Evolutionary conservation across 2,113 vertebrate species (phyloP).

Genomic region (Zosterops pallidus): DNA sequence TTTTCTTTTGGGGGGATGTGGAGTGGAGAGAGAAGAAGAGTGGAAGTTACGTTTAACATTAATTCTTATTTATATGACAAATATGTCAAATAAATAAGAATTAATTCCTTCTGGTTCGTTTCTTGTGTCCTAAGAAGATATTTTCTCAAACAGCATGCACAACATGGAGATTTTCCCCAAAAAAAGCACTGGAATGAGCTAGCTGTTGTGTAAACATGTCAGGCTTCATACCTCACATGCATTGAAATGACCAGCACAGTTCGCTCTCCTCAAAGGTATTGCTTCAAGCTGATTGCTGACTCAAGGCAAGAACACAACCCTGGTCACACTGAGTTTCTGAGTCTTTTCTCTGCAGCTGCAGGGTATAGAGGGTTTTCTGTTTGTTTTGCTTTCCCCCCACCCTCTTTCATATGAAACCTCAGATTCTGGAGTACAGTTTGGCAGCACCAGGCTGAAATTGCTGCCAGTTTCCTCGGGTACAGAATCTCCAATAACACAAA

Average conservation of each 20-base stretch:
- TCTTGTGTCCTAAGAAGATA: background rate
- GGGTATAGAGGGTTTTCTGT: constrained; percentile 52
- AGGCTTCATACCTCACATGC: background rate
- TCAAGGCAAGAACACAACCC: constrained; percentile 45
- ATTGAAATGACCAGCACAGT: background rate
- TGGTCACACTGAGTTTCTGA: constrained; percentile 22
- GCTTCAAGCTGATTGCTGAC: constrained; percentile 58
- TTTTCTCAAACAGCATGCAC: background rate
- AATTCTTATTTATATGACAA: background rate
- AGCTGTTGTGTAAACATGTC: constrained; percentile 5
- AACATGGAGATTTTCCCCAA: background rate
- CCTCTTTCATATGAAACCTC: constrained; percentile 36
- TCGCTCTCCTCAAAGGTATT: constrained; percentile 25
- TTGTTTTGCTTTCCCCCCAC: background rate
- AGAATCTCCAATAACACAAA: constrained; percentile 40
- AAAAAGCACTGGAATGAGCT: background rate
- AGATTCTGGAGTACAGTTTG: constrained; percentile 52
- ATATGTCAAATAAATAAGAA: background rate
- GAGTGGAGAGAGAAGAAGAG: background rate
- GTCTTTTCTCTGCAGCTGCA: constrained; percentile 48
- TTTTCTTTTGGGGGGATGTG: rapidly evolving
- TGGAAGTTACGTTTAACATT: background rate
- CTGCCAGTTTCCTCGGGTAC: constrained; percentile 38
- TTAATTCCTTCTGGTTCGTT: background rate
- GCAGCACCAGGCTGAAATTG: background rate